Conservation (phyloP, 2,113 vertebrate species). For the Oryzias javanicus region DNA sequence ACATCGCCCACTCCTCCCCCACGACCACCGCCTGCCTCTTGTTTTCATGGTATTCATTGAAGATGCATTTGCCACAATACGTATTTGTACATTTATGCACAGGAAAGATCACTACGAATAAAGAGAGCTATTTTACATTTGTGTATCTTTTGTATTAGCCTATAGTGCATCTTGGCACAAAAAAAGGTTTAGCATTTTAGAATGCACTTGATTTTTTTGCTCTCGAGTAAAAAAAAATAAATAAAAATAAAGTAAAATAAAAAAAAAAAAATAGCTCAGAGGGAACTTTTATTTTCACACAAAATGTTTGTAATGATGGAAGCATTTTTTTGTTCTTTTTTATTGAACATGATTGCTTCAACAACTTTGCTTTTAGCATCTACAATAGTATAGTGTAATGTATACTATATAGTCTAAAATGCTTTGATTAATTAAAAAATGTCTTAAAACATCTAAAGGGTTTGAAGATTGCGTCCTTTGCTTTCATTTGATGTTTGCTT, state of each 20-base stretch:
- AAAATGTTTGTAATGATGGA: conserved; percentile 5
- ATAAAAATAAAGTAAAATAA: conserved; percentile 3
- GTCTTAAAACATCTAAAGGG: no score
- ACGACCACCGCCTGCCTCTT: no score
- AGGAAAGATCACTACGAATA: conserved; percentile 94
- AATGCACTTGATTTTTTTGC: conserved; percentile 41
- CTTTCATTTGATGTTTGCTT: no score
- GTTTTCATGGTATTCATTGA: conserved; percentile 73
- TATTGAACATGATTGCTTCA: conserved; percentile 47
- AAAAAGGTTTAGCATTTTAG: conserved; percentile 54
- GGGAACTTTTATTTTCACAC: conserved; percentile 44
- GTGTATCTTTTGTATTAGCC: conserved; percentile 92
- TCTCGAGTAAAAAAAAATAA: conserved; percentile 16
- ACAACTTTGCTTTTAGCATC: conserved; percentile 5
- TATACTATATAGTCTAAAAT: no score
- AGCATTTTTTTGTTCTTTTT: conserved; percentile 42
- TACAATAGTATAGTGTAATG: no score
- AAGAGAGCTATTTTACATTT: conserved; percentile 87
- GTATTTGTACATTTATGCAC: conserved; percentile 99
- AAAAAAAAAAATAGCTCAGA: conserved; percentile 42
- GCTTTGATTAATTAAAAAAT: no score
- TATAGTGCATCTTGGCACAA: conserved; percentile 77
- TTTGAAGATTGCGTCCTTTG: no score
- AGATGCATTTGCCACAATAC: conserved; percentile 92
- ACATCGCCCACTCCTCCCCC: no score